Evolutionary conservation across 2,113 vertebrate species (phyloP).

Genomic region (Crypturellus undulatus): DNA sequence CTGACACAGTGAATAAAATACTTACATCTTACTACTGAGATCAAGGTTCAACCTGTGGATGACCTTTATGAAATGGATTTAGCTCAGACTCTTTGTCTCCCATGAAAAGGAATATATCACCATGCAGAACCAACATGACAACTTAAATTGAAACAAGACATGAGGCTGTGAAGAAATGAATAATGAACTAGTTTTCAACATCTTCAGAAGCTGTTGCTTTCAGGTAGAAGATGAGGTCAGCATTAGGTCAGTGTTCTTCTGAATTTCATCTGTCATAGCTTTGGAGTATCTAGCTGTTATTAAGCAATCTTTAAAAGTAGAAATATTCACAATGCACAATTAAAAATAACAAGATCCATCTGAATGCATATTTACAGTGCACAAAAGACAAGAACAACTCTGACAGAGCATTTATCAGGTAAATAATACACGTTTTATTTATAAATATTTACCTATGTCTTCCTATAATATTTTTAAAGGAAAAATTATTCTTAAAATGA

Average conservation of each 20-base stretch:
- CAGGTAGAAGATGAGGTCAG: conserved; percentile 18
- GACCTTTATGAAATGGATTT: conserved; percentile 24
- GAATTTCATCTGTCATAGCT: conserved; percentile 2
- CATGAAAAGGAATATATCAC: conserved; percentile 10
- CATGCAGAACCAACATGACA: conserved; percentile 19
- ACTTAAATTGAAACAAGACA: conserved; percentile 50
- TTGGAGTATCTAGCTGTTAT: not conserved
- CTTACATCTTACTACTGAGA: not conserved
- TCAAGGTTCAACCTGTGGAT: conserved; percentile 24
- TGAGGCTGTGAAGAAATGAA: not conserved
- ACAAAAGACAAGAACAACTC: not conserved
- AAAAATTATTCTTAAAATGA: not conserved
- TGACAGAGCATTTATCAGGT: not conserved
- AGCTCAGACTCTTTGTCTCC: not conserved
- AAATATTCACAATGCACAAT: conserved; percentile 9
- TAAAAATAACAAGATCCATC: conserved; percentile 24
- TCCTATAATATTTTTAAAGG: not conserved
- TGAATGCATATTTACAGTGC: not conserved
- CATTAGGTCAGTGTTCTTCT: not conserved
- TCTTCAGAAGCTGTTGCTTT: not conserved
- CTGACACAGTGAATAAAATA: not conserved
- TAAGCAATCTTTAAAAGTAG: not conserved
- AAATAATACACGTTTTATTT: conserved; percentile 6
- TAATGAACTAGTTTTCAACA: conserved; percentile 20
- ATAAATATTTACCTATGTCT: conserved; percentile 21